phyloP scores from a whole-genome alignment of 2,113 vertebrate genomes.

The Zosterops japonicus region DNA sequence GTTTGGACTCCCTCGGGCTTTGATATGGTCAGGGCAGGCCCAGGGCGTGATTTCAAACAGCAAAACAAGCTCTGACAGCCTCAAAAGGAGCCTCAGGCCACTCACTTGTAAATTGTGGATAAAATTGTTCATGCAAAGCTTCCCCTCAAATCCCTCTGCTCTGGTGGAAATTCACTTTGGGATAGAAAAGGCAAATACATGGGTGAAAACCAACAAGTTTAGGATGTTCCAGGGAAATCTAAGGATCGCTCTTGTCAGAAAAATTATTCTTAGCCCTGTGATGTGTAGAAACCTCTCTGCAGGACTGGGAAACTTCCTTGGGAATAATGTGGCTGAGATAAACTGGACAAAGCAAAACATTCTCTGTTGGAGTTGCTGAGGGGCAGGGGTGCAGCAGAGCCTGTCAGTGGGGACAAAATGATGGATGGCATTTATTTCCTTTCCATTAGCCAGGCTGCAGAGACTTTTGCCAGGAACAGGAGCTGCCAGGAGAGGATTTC shows the following conservation, averaged over 20 bases:
- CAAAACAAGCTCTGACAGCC: background rate
- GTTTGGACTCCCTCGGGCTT: background rate
- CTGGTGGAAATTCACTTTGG: background rate
- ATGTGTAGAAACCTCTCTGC: background rate
- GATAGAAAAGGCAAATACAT: background rate
- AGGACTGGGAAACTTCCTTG: background rate
- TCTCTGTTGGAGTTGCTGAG: background rate
- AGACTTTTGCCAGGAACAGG: background rate
- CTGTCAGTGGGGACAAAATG: background rate
- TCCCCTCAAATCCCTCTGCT: background rate
- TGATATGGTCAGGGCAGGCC: background rate
- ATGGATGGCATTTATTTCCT: background rate
- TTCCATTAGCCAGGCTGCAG: background rate
- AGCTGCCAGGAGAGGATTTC: background rate
- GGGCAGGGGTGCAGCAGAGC: background rate
- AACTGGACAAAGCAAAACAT: background rate
- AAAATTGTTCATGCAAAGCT: background rate
- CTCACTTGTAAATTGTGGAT: background rate
- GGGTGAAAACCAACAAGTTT: background rate
- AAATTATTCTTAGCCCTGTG: background rate
- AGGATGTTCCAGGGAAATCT: background rate
- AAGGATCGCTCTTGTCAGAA: background rate
- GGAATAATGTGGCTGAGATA: background rate
- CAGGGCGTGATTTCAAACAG: background rate
- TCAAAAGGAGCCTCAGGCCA: background rate